Conservation (phyloP, 2,113 vertebrate species). For the Leucopsar rothschildi region DNA sequence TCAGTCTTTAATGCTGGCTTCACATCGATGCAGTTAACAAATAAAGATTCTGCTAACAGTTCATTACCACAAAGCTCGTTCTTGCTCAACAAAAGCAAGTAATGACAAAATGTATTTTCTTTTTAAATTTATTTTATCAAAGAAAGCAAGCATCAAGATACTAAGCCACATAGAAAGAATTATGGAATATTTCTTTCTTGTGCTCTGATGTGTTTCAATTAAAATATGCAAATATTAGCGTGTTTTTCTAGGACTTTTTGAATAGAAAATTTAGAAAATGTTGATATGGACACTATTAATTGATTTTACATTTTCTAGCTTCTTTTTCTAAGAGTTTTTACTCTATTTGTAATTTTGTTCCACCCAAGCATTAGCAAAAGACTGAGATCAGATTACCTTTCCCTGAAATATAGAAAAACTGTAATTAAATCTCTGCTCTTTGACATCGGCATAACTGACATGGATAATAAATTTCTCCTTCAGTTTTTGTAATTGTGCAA, state of each 20-base stretch:
- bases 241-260: not conserved
- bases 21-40: not conserved
- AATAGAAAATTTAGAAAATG: not conserved
- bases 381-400: constrained; percentile 16
- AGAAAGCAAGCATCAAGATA: not conserved
- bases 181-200: not conserved
- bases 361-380: not conserved
- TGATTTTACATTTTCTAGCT: constrained; percentile 32
- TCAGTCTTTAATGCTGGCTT: not conserved
- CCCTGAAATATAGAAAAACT: not conserved
- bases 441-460: not conserved
- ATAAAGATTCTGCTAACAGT: not conserved
- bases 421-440: constrained; percentile 40
- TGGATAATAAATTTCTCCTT: not conserved
- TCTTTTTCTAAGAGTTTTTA: constrained; percentile 40
- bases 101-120: not conserved
- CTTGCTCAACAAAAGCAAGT: not conserved
- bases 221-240: not conserved
- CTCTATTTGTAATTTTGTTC: constrained; percentile 43
- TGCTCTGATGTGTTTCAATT: constrained; percentile 2
- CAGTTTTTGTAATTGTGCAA: not conserved
- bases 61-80: not conserved
- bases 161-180: not conserved
- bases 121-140: not conserved
- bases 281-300: not conserved